Evolutionary conservation across 2,888 invertebrate genomes (phyloP).

Genomic region (Lasius fuliginosus): DNA sequence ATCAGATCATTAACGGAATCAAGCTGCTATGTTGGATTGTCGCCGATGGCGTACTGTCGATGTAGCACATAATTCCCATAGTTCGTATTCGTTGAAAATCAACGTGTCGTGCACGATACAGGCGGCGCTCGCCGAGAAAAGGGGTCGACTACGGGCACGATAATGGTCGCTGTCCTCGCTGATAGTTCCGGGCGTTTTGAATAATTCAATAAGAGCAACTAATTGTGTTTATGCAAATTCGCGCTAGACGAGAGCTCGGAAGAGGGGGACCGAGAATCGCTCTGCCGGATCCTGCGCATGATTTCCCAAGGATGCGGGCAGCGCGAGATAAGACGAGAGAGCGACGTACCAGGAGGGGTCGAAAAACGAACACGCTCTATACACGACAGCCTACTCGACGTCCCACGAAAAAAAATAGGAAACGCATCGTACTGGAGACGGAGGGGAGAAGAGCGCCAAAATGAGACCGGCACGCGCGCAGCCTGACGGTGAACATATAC

Average conservation of each 20-base stretch:
- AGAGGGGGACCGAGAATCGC: slow-evolving; percentile 45
- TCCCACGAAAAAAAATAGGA: slow-evolving; percentile 62
- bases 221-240: slow-evolving; percentile 85
- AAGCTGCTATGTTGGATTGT: neutral
- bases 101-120: slow-evolving; percentile 70
- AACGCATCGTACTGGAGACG: slow-evolving; percentile 52
- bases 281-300: slow-evolving; percentile 72
- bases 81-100: slow-evolving; percentile 72
- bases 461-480: slow-evolving; percentile 63
- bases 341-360: slow-evolving; percentile 61
- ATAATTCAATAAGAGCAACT: slow-evolving; percentile 84
- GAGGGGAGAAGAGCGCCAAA: neutral
- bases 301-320: slow-evolving; percentile 82
- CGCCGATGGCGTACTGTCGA: neutral
- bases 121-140: slow-evolving; percentile 52
- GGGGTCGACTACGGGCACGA: slow-evolving; percentile 59
- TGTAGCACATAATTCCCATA: slow-evolving; percentile 63
- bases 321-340: slow-evolving; percentile 72
- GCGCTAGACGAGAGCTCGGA: slow-evolving; percentile 51
- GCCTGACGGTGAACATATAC: slow-evolving; percentile 77
- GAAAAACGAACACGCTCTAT: slow-evolving; percentile 42
- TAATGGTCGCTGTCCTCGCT: slow-evolving; percentile 58
- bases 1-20: slow-evolving; percentile 17
- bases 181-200: slow-evolving; percentile 79
- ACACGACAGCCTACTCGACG: slow-evolving; percentile 40